Conservation (phyloP, 2,113 vertebrate species). For the Petrocephalus microphthalmus region DNA sequence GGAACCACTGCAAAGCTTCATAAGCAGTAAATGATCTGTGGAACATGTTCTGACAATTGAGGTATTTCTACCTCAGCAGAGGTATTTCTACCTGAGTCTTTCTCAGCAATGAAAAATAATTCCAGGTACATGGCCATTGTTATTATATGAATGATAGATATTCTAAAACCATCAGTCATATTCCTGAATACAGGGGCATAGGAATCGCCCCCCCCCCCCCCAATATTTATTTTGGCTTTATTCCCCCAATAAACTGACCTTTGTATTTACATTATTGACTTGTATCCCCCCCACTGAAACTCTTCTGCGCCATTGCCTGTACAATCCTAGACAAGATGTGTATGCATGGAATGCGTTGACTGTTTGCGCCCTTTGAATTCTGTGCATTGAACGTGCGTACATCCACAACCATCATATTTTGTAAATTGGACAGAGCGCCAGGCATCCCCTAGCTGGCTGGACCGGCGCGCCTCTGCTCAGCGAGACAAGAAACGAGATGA, state of each 20-base stretch:
- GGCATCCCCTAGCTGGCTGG: neutral
- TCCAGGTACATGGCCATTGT: neutral
- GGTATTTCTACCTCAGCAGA: neutral
- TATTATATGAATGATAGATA: neutral
- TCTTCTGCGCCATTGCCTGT: neutral
- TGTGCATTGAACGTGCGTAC: neutral
- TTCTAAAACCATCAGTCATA: neutral
- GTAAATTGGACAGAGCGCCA: neutral
- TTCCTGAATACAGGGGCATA: neutral
- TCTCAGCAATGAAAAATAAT: neutral
- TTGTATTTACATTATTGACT: neutral
- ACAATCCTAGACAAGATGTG: neutral
- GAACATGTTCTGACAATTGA: neutral
- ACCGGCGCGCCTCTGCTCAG: slow-evolving; percentile 26
- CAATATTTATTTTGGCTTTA: neutral
- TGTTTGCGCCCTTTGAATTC: neutral
- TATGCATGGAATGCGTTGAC: neutral
- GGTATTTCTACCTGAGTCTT: neutral
- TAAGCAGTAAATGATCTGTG: neutral
- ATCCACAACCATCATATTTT: neutral
- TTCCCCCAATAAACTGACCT: neutral
- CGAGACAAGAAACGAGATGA: neutral
- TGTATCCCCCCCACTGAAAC: neutral
- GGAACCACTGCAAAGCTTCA: neutral
- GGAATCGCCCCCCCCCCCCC: neutral